Conservation (phyloP, 2,888 invertebrate genomes). For the Acleris cristana region DNA sequence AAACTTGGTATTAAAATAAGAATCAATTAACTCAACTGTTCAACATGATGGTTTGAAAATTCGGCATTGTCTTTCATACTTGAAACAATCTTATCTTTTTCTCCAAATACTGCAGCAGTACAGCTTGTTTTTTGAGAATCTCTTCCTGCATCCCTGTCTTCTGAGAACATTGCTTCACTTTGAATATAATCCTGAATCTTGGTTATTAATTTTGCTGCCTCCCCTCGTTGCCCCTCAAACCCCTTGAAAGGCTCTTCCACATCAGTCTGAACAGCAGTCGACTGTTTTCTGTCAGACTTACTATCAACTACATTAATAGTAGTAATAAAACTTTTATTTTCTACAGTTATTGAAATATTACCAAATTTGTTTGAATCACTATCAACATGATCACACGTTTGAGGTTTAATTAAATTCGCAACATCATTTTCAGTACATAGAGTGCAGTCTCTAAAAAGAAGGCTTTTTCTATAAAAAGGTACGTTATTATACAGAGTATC, state of each 20-base stretch:
- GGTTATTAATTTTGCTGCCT: neutral
- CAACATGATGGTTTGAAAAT: conserved; percentile 8
- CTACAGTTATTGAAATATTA: conserved; percentile 59
- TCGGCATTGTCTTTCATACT: neutral
- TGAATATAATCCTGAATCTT: conserved; percentile 23
- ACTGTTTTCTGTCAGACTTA: conserved; percentile 43
- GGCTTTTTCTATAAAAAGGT: conserved; percentile 63
- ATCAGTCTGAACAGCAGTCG: conserved; percentile 62
- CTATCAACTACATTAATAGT: conserved; percentile 56
- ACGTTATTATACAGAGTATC: conserved; percentile 48
- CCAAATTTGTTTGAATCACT: conserved; percentile 36
- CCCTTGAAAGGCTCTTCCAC: conserved; percentile 37
- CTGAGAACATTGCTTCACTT: conserved; percentile 51
- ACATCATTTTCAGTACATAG: conserved; percentile 45
- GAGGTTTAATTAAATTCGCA: conserved; percentile 30
- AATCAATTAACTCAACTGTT: conserved; percentile 31
- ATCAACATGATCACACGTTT: conserved; percentile 27
- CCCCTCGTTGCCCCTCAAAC: conserved; percentile 8
- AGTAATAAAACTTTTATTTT: conserved; percentile 53
- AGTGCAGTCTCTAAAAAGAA: conserved; percentile 53
- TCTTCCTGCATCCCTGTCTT: neutral
- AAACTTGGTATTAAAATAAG: no score
- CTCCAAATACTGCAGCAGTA: neutral
- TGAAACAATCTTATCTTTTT: neutral
- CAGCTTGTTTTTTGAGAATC: conserved; percentile 25